Base-by-base conservation (phyloP, 2,888 invertebrate genomes). In the Nephrocerus scutellatus region DNA sequence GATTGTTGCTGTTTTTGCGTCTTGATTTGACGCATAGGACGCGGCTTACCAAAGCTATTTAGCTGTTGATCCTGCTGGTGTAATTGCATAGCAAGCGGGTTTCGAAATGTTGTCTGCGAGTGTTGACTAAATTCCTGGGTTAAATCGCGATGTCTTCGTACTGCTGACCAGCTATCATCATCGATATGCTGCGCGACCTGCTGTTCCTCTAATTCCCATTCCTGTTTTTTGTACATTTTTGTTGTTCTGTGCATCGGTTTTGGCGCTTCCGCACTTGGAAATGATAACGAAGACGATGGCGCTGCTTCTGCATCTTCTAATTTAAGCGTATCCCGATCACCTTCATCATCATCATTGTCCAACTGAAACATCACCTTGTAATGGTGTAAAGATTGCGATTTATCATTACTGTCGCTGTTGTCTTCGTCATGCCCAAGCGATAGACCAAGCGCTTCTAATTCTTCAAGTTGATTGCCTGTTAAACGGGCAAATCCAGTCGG, bases 151-250 rank as follows among this genome's bases (percentile, higher is more conserved):
- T 76, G 76, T 40, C 73, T 68, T 1, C 71, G 68, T 44, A 77
- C 68, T 43, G 75, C 60, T 24, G 74, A 72, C 75, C 75, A 75
- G 37, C 71, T 73, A 38, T 68, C 66, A 8, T 43, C 42, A 15
- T 28, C 12, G 1, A 23, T 8, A n/a, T 34, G 20, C n/a, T 6
- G 46, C 28, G 43, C 49, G 29, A 53, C 50, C 8, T 45, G 33
- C 8, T 49, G 46, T 6, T 48, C 47, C 33, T 48, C 53, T 38
- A 16, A 39, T 31, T 16, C 8, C 14, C 4, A 6, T 34, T 43
- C 32, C 40, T 40, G 20, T 16, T 9, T 12, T 43, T 46, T 36
- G 23, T 42, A 39, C 21, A 39, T 43, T 22, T 46, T 48, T 5
- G 49, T 45, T 13, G 49, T 37, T 12, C 60, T 54, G 40, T 54